Evolutionary conservation across 2,888 invertebrate species (phyloP).

Genomic region (Agonopterix heracliana): DNA sequence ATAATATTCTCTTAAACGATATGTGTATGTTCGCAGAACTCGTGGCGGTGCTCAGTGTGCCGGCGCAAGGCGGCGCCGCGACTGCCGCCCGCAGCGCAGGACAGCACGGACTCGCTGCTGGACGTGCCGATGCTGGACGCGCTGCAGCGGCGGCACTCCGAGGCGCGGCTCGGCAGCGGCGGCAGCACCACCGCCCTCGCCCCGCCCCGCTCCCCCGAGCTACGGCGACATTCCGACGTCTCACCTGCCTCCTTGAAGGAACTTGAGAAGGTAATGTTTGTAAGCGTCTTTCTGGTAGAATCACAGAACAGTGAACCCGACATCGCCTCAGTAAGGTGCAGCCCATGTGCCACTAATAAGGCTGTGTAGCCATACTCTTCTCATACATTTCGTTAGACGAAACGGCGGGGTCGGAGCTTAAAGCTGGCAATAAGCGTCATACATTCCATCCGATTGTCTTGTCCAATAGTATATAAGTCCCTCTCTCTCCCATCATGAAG

Average conservation of each 20-base stretch:
- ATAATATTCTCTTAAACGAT: no score
- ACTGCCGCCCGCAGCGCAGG: slow-evolving; percentile 83
- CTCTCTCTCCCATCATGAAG: no score
- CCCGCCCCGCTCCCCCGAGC: slow-evolving; percentile 89
- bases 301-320: no score
- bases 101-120: slow-evolving; percentile 89
- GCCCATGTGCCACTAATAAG: no score
- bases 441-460: no score
- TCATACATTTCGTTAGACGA: no score
- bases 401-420: no score
- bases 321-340: no score
- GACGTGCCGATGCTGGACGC: slow-evolving; percentile 88
- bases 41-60: slow-evolving; percentile 94
- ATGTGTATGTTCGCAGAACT: slow-evolving; percentile 61
- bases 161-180: slow-evolving; percentile 75
- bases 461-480: no score
- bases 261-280: slow-evolving; percentile 85
- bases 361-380: no score
- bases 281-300: not conserved
- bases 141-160: slow-evolving; percentile 88
- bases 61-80: slow-evolving; percentile 88
- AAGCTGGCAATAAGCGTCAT: no score
- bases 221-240: slow-evolving; percentile 89
- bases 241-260: slow-evolving; percentile 92
- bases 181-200: slow-evolving; percentile 79